These are phyloP conservation scores for Steatocranus sp. DNA, from an alignment of 2,797 vertebrate genomes.

Conservation along the genomic window DNA sequence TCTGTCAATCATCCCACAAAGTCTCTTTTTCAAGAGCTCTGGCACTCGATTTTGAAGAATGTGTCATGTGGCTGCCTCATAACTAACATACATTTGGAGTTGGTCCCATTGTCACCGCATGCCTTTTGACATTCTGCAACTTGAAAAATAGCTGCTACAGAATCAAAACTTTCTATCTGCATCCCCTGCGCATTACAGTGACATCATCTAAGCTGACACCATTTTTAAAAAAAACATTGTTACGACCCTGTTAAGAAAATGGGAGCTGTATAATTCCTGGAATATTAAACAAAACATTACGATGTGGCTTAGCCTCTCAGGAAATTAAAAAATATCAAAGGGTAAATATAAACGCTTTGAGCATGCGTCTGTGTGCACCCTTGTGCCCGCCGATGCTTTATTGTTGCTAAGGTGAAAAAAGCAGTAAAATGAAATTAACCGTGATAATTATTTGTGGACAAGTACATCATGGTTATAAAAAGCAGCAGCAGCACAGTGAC, in stretches of 20 bases:
- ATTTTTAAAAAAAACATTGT: not conserved
- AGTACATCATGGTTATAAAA: constrained; percentile 16
- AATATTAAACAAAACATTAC: constrained; percentile 31
- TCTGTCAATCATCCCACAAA: constrained; percentile 17
- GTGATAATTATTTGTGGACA: constrained; percentile 12
- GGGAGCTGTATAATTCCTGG: not conserved
- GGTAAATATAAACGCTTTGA: constrained; percentile 34
- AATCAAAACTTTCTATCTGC: not conserved
- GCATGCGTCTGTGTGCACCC: not conserved
- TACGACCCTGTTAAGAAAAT: not conserved
- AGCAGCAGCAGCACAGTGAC: not conserved
- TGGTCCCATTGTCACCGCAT: not conserved
- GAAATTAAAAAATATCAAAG: constrained; percentile 46
- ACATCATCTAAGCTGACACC: not conserved
- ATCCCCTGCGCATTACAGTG: not conserved
- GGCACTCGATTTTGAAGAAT: not conserved
- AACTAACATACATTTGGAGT: not conserved
- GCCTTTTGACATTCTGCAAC: not conserved
- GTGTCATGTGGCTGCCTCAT: not conserved
- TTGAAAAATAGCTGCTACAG: not conserved
- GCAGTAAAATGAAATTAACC: constrained; percentile 44
- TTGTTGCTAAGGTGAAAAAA: constrained; percentile 7
- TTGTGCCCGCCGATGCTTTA: not conserved
- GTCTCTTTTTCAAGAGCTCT: not conserved
- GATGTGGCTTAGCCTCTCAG: constrained; percentile 7